phyloP scores from a whole-genome alignment of 1,140 invertebrate genomes.

The Drosophila azteca region DNA sequence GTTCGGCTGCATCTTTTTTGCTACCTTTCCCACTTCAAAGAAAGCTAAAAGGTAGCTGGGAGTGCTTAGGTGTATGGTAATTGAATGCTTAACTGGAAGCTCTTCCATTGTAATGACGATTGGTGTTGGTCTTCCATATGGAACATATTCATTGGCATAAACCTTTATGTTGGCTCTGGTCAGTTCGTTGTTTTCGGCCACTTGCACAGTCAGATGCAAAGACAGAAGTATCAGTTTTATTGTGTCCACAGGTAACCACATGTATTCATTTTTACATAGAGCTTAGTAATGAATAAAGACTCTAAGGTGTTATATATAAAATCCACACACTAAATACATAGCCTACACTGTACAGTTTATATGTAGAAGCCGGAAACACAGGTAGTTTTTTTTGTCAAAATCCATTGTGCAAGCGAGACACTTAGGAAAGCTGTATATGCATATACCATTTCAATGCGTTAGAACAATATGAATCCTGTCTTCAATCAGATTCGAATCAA shows the following conservation, averaged over 20 bases:
- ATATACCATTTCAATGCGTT: no score
- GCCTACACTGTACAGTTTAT: no score
- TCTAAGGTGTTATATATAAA: conserved; percentile 16
- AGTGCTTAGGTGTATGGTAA: conserved; percentile 22
- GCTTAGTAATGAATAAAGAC: conserved; percentile 11
- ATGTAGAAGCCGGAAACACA: no score
- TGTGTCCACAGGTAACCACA: conserved; percentile 14
- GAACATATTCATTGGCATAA: conserved; percentile 23
- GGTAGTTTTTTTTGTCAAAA: no score
- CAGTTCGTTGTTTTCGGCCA: background rate
- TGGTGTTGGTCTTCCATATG: conserved; percentile 18
- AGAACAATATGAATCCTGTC: no score
- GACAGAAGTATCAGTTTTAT: conserved; percentile 21
- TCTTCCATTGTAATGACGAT: conserved; percentile 29
- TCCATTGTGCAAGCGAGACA: no score
- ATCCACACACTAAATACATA: no score
- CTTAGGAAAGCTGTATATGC: no score
- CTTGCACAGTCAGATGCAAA: background rate
- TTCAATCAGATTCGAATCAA: no score
- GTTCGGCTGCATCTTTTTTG: background rate
- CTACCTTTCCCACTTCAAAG: background rate
- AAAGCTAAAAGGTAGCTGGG: conserved; percentile 30
- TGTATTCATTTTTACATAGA: conserved; percentile 23
- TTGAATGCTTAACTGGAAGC: background rate
- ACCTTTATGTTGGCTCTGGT: conserved; percentile 9